These are phyloP conservation scores for Ooceraea biroi DNA, from an alignment of 1,140 invertebrate species.

Conservation along the genomic window DNA sequence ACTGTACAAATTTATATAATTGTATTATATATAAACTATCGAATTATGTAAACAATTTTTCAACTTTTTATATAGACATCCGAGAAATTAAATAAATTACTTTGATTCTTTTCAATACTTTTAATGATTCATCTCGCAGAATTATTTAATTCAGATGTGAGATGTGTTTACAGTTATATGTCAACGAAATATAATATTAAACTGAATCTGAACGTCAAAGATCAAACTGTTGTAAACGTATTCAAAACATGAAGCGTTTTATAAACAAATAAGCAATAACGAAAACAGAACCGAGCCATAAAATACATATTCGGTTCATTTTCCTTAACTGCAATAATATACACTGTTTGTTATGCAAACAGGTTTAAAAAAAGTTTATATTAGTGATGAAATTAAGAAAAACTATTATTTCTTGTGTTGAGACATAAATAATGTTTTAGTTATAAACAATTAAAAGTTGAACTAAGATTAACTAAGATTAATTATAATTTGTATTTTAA, in stretches of 20 bases:
- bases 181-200: background rate
- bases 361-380: background rate
- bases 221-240: background rate
- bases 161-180: background rate
- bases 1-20: no score
- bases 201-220: background rate
- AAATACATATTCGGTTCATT: slow-evolving; percentile 47
- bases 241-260: slow-evolving; percentile 4
- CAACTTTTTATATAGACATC: background rate
- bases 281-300: slow-evolving; percentile 42
- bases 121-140: background rate
- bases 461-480: no score
- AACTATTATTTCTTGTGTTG: background rate
- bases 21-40: background rate
- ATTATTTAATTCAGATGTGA: background rate
- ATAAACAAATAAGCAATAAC: slow-evolving; percentile 36
- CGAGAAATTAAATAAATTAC: slow-evolving; percentile 12
- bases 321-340: slow-evolving; percentile 30
- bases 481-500: no score
- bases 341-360: background rate
- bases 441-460: background rate
- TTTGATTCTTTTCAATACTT: background rate
- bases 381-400: background rate
- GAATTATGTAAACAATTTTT: no score
- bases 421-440: background rate